Base-by-base conservation (phyloP, 2,888 invertebrate genomes). In the Neoaliturus tenellus region DNA sequence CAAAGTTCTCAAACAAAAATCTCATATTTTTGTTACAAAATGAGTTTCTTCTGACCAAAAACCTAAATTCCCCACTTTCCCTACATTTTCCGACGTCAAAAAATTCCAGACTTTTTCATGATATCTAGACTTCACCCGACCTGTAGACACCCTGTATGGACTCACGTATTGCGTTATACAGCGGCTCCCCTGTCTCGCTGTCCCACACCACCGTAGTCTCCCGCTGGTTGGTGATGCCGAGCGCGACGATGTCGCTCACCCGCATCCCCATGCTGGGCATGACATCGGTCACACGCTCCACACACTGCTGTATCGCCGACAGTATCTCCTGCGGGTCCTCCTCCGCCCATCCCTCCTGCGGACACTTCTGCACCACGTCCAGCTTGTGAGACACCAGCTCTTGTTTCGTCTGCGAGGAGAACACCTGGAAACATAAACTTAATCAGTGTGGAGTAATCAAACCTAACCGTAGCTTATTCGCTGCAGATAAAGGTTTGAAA, bases 181-280 rank as follows among this genome's bases (percentile, higher is more conserved):
- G 91, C 0, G 99, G 98, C 89, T 96, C 93, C 0, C 99, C 99
- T 0, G 98, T 98, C 0, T 91, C 91, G 88, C 95, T 95, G 90
- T 99, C 98, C 99, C 99, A 99, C 0, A 97, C 96, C 87, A 99
- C 93, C 0, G 98, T 98, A 0, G 99, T 99, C 92, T 99, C 99
- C 81, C 99, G 93, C 91, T 99, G 99, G 92, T 99, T 99, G 25
- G 99, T 98, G 83, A 99, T 94, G 67, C 99, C 99, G 83, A 99
- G 92, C 31, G 97, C 95, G 81, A 95, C 94, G 82, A 98, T 95
- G 88, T 96, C 94, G 10, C 78, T 51, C 0, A 83, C 80, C 23
- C 58, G 67, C 51, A 82, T 73, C 8, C 85, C 86, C n/a, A 62
- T 41, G 10, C 17, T 44, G 12, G 83, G 81, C 82, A 86, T 80